Conservation (phyloP, 2,888 invertebrate genomes). For the Adelphocoris suturalis region DNA sequence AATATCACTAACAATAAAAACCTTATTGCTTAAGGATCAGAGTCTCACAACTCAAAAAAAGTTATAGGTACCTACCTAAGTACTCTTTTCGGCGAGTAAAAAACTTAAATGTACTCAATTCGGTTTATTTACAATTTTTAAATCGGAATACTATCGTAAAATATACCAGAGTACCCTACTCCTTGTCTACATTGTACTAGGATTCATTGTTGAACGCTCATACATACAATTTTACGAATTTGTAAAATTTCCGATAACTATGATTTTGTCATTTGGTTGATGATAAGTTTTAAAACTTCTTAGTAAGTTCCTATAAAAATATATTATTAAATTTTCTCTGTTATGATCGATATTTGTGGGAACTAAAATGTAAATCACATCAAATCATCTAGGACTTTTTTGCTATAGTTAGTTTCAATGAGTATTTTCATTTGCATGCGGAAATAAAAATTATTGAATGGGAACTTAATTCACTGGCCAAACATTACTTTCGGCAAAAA, state of each 20-base stretch:
- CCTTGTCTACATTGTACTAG: constrained; percentile 15
- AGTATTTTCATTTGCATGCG: background rate
- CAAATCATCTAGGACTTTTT: too few relatives aligned
- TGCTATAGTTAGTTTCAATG: too few relatives aligned
- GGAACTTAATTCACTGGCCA: background rate
- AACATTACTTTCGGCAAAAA: background rate
- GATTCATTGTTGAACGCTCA: constrained; percentile 11
- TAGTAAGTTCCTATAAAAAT: too few relatives aligned
- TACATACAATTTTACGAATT: background rate
- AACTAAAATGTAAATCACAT: background rate
- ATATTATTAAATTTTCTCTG: background rate
- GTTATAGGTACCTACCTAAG: too few relatives aligned
- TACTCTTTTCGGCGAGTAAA: background rate
- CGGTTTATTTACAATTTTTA: constrained; percentile 13
- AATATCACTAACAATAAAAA: background rate
- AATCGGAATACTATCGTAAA: background rate
- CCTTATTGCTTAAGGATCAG: background rate
- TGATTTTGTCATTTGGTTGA: too few relatives aligned
- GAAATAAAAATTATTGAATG: too few relatives aligned
- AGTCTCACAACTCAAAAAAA: background rate
- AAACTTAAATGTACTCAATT: background rate
- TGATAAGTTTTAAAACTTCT: too few relatives aligned
- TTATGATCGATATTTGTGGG: background rate
- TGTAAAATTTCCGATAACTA: too few relatives aligned
- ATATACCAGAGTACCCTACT: background rate